Conservation (phyloP, 2,888 invertebrate genomes). For the Metalampra italica region DNA sequence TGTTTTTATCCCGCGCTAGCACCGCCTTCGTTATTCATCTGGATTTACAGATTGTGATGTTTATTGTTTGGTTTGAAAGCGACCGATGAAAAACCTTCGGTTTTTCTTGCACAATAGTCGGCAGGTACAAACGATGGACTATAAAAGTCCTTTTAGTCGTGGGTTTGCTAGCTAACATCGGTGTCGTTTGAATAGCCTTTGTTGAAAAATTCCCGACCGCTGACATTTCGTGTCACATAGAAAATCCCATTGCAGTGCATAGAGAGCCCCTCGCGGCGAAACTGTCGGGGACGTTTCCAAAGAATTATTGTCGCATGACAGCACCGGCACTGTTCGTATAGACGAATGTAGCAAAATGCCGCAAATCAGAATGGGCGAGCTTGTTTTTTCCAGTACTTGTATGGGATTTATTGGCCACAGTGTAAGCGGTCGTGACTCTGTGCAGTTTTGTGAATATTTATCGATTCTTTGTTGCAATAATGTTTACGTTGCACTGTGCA, state of each 20-base stretch:
- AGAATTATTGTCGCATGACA: slow-evolving; percentile 61
- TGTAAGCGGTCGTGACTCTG: slow-evolving; percentile 30
- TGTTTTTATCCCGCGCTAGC: slow-evolving; percentile 36
- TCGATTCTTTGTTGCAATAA: slow-evolving; percentile 21
- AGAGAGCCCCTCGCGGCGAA: slow-evolving; percentile 28
- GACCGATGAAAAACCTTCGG: slow-evolving; percentile 31
- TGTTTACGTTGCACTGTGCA: slow-evolving; percentile 7
- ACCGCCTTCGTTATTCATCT: slow-evolving; percentile 43
- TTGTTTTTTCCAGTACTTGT: slow-evolving; percentile 34
- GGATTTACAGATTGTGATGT: slow-evolving; percentile 50
- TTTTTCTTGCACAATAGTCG: slow-evolving; percentile 23
- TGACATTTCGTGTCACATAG: slow-evolving; percentile 48
- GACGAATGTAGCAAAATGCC: slow-evolving; percentile 43
- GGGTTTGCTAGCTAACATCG: slow-evolving; percentile 13
- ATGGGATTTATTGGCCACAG: slow-evolving; percentile 30
- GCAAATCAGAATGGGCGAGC: slow-evolving; percentile 41
- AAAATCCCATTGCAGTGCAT: slow-evolving; percentile 51
- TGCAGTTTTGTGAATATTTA: slow-evolving; percentile 33
- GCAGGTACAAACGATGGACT: slow-evolving; percentile 18
- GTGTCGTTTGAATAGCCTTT: slow-evolving; percentile 30
- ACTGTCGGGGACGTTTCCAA: slow-evolving; percentile 59
- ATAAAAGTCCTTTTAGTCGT: slow-evolving; percentile 15
- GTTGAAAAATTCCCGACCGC: slow-evolving; percentile 30
- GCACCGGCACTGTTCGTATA: slow-evolving; percentile 26
- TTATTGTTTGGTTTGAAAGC: slow-evolving; percentile 49